phyloP scores from a whole-genome alignment of 1,140 invertebrate genomes.

The Telenomus remus region DNA sequence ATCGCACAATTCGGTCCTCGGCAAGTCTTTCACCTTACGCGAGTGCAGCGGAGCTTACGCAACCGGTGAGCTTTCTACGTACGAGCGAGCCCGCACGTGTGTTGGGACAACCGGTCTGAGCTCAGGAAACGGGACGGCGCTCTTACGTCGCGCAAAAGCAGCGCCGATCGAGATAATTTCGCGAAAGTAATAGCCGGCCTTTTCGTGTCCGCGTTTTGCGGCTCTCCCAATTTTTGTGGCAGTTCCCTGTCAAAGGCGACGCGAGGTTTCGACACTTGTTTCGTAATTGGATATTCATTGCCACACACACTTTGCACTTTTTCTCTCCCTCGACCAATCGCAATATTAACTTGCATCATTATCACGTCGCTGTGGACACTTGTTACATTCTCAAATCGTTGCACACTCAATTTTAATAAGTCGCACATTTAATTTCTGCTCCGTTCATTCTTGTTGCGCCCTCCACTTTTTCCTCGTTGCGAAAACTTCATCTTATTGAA shows the following conservation, averaged over 20 bases:
- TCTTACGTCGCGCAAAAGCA: slow-evolving; percentile 29
- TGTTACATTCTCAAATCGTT: not conserved
- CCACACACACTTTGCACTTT: slow-evolving; percentile 15
- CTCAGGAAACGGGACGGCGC: slow-evolving; percentile 50
- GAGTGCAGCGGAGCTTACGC: slow-evolving; percentile 58
- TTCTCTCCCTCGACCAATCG: not conserved
- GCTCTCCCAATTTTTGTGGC: slow-evolving; percentile 43
- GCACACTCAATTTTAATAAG: too few relatives aligned
- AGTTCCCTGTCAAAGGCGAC: slow-evolving; percentile 25
- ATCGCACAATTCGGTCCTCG: slow-evolving; percentile 3
- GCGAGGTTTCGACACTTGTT: slow-evolving; percentile 40
- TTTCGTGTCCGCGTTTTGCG: slow-evolving; percentile 18
- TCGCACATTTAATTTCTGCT: too few relatives aligned
- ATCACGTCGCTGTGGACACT: not conserved
- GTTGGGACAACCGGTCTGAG: slow-evolving; percentile 58
- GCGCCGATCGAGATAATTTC: slow-evolving; percentile 61
- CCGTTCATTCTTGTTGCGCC: too few relatives aligned
- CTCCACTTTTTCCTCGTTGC: too few relatives aligned
- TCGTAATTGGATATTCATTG: slow-evolving; percentile 43
- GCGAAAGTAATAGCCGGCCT: slow-evolving; percentile 58
- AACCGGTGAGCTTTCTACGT: slow-evolving; percentile 67
- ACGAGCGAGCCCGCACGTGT: slow-evolving; percentile 51
- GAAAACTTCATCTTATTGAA: too few relatives aligned
- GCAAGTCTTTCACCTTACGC: slow-evolving; percentile 46
- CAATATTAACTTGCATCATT: slow-evolving; percentile 16